Base-by-base conservation (phyloP, 2,113 vertebrate species). In the Spermophilus dauricus region DNA sequence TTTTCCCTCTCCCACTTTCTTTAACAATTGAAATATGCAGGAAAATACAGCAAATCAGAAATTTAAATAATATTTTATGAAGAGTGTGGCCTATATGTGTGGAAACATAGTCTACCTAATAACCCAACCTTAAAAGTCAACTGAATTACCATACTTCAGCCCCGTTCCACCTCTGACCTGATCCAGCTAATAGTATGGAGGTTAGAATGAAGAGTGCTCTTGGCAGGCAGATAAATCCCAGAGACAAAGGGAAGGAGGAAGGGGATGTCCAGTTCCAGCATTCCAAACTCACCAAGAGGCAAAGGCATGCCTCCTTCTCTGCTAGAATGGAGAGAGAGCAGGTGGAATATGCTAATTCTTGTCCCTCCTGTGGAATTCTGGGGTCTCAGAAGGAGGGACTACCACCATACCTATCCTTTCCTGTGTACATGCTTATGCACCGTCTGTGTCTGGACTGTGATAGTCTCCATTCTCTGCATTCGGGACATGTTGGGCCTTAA, bases 1-100 rank as follows among this genome's bases (percentile, higher is more conserved):
- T 90, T 84, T 70, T 37, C 34, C 18, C 88, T 58, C 75, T 94
- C 51, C 30, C 20, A 56, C 51, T 88, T 88, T 77, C 91, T 90
- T 30, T 65, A 63, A n/a, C 30, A 83, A 18, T 20, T 77, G 53
- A 95, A 94, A 94, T 53, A 85, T 24, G 69, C 26, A 85, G 58
- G 39, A 32, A 53, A 76, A 26, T 7, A 93, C 2, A 77, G 63
- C 22, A 89, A 76, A 83, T 67, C 45, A 75, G 67, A 95, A 67
- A 91, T 63, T 20, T 78, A 93, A 72, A 70, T 14, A 75, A 82
- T 45, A 61, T 37, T 51, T 51, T 67, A 28, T 39, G 72, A 82
- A 53, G 58, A 42, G 69, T 17, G 5, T 48, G 16, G 42, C 9
- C 8, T 28, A 42, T 26, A 77, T 30, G 4, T 14, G 10, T 65